Conservation (phyloP, 2,113 vertebrate genomes). For the Gymnocephalus cernua region DNA sequence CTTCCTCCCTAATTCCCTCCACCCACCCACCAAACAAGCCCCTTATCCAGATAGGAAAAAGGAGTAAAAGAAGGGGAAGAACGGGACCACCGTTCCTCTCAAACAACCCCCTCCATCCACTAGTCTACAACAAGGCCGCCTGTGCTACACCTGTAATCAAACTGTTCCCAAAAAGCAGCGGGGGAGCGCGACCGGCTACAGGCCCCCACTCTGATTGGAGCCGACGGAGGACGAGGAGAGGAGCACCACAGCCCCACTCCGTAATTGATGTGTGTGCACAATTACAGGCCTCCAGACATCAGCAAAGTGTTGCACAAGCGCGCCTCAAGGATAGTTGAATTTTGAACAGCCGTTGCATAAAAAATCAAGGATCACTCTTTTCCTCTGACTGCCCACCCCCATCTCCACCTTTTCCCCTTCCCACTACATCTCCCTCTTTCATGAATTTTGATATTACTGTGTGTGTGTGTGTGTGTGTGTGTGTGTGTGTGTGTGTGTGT, state of each 20-base stretch:
- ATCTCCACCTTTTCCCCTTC: not conserved
- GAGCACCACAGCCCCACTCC: conserved; percentile 83
- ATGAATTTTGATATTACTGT: conserved; percentile 82
- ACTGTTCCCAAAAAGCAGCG: conserved; percentile 82
- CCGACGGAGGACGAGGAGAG: conserved; percentile 63
- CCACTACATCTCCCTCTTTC: conserved; percentile 62
- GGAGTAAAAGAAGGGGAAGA: not conserved
- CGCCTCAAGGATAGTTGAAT: conserved; percentile 89
- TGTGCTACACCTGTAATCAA: conserved; percentile 91
- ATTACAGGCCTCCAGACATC: conserved; percentile 92
- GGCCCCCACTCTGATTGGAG: conserved; percentile 85
- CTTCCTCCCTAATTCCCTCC: conserved; percentile 58
- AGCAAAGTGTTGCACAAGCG: conserved; percentile 87
- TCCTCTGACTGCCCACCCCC: conserved; percentile 47
- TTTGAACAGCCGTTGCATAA: conserved; percentile 88
- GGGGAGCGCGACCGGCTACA: conserved; percentile 75
- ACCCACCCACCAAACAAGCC: conserved; percentile 44
- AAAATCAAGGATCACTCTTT: conserved; percentile 83
- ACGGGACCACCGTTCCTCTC: conserved; percentile 10
- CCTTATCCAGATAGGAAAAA: conserved; percentile 56
- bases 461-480: conserved; percentile 36
- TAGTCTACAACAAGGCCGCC: conserved; percentile 81
- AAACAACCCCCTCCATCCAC: conserved; percentile 46
- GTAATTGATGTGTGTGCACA: conserved; percentile 92
- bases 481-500: conserved; percentile 27